phyloP scores from a whole-genome alignment of 2,797 vertebrate species.

The Novumbra hubbsi region DNA sequence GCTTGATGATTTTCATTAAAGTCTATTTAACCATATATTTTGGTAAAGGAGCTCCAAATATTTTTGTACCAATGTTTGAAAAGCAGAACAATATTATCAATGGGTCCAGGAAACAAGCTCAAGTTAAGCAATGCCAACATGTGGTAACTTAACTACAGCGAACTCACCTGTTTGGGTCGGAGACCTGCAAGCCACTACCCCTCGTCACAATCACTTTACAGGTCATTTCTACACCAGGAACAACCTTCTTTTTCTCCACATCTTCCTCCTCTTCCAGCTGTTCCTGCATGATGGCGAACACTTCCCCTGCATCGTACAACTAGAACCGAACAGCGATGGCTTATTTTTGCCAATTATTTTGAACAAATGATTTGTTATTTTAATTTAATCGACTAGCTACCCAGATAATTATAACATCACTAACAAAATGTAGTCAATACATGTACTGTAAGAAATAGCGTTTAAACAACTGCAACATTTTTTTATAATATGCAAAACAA shows the following conservation, averaged over 20 bases:
- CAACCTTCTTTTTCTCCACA: slow-evolving; percentile 53
- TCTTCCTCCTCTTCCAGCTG: slow-evolving; percentile 62
- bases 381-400: background rate
- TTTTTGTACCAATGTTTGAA: too few relatives aligned
- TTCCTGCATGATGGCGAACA: slow-evolving; percentile 89
- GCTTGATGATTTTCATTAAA: too few relatives aligned
- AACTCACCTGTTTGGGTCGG: slow-evolving; percentile 80
- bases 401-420: background rate
- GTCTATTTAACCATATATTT: too few relatives aligned
- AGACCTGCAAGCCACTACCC: slow-evolving; percentile 79
- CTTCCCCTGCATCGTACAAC: slow-evolving; percentile 92
- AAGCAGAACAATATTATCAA: too few relatives aligned
- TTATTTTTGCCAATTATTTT: background rate
- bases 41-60: too few relatives aligned
- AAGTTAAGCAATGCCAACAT: background rate
- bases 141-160: background rate
- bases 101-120: too few relatives aligned
- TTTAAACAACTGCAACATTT: background rate
- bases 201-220: slow-evolving; percentile 88
- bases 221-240: slow-evolving; percentile 59
- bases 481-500: background rate
- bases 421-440: too few relatives aligned
- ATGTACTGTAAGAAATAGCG: background rate
- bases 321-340: slow-evolving; percentile 40
- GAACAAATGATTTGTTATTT: too few relatives aligned